Percentiles rank a stretch among this genome's conserved stretches.
Evolutionary conservation across 2,888 invertebrate genomes (phyloP).

Genomic region (Thumatha senex): DNA sequence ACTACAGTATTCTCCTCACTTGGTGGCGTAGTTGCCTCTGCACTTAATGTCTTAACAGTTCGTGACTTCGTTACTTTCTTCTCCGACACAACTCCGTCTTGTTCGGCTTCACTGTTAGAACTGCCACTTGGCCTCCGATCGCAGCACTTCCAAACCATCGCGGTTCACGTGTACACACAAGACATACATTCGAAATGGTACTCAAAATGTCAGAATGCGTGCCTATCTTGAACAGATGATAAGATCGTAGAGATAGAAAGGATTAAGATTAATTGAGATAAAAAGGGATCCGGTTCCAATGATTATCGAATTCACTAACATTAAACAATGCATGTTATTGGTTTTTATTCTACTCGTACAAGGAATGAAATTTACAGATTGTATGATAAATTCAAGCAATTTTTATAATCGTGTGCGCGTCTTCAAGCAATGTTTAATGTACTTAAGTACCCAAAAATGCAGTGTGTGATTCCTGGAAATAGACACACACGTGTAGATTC

Average conservation of each 20-base stretch:
- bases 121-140: constrained; percentile 3
- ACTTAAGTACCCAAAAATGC: no score
- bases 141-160: constrained; percentile 7
- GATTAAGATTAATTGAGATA: background rate
- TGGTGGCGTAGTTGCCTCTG: background rate
- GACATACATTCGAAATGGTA: background rate
- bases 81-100: background rate
- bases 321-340: no score
- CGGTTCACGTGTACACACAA: background rate
- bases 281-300: background rate
- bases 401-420: no score
- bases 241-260: background rate
- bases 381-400: no score
- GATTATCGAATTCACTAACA: background rate
- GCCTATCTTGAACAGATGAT: background rate
- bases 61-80: no score
- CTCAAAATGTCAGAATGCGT: background rate
- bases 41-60: background rate
- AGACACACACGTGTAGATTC: no score
- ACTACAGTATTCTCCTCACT: background rate
- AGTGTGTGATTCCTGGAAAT: no score
- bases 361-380: no score
- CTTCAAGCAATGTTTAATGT: no score
- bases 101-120: constrained; percentile 1
- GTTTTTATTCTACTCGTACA: no score